phyloP scores from a whole-genome alignment of 2,888 invertebrate genomes.

The Bellardia pandia region DNA sequence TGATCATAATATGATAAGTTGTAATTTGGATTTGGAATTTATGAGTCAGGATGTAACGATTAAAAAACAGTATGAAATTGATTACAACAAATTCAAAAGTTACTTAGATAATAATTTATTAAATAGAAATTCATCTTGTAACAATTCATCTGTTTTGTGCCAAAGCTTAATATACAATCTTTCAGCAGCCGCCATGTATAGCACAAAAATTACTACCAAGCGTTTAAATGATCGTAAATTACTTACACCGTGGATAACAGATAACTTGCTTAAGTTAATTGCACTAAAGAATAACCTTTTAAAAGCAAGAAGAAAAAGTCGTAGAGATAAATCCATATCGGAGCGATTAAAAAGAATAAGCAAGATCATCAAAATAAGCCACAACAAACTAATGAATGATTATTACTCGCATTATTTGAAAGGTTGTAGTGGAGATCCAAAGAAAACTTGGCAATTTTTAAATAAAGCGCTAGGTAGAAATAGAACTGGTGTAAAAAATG shows the following conservation, averaged over 20 bases:
- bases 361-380: background rate
- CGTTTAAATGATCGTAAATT: background rate
- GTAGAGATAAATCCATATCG: background rate
- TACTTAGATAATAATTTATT: background rate
- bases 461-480: background rate
- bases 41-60: background rate
- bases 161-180: background rate
- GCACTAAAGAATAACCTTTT: background rate
- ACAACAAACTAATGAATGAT: conserved; percentile 2
- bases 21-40: background rate
- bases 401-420: conserved; percentile 18
- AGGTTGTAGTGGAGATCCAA: background rate
- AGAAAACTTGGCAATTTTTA: background rate
- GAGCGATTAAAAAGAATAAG: conserved; percentile 11
- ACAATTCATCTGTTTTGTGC: background rate
- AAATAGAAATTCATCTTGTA: too few relatives aligned
- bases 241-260: conserved; percentile 10
- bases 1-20: conserved; percentile 9
- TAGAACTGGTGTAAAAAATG: background rate
- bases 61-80: background rate
- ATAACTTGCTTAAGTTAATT: background rate
- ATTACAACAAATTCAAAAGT: background rate
- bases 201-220: too few relatives aligned
- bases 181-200: too few relatives aligned
- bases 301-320: conserved; percentile 7